Conservation (phyloP, 2,888 invertebrate species). For the Drosophila meridionalis region DNA sequence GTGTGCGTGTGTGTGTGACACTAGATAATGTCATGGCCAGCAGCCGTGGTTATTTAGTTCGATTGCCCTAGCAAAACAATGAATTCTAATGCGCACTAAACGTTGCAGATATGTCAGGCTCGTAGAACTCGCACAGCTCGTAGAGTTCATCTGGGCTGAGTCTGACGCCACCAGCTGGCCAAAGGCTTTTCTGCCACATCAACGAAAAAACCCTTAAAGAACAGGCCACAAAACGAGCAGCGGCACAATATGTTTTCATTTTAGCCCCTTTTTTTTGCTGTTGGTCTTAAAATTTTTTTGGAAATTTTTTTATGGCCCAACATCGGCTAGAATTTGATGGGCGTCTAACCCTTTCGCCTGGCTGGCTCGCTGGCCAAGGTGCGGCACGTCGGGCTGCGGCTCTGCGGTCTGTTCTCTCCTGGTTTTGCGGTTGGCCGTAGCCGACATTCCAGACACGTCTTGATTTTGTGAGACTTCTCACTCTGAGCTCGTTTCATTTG, state of each 20-base stretch:
- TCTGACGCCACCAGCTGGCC: neutral
- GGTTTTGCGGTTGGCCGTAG: neutral
- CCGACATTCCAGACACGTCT: slow-evolving; percentile 44
- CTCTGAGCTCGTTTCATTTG: slow-evolving; percentile 19
- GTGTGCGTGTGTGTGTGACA: neutral
- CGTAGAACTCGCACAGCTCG: no score
- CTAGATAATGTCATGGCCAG: slow-evolving; percentile 25
- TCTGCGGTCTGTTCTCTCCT: slow-evolving; percentile 5
- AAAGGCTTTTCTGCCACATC: slow-evolving; percentile 6
- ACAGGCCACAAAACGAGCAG: slow-evolving; percentile 74
- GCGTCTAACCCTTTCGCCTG: slow-evolving; percentile 48
- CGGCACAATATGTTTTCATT: slow-evolving; percentile 69
- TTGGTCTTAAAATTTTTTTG: slow-evolving; percentile 61
- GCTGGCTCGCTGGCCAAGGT: slow-evolving; percentile 6
- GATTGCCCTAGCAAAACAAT: slow-evolving; percentile 15
- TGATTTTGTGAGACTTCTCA: slow-evolving; percentile 47
- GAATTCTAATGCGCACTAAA: slow-evolving; percentile 41
- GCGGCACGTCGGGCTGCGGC: slow-evolving; percentile 8
- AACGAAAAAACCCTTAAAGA: slow-evolving; percentile 20
- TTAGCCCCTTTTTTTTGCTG: neutral
- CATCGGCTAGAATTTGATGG: slow-evolving; percentile 66
- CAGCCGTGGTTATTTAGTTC: slow-evolving; percentile 6
- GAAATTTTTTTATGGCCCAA: slow-evolving; percentile 70
- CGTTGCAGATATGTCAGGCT: slow-evolving; percentile 14
- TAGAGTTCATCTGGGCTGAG: slow-evolving; percentile 25